Evolutionary conservation across 35 echinoderm and acorn worm genomes (phyloP).

Genomic region (Heliocidaris tuberculata): DNA sequence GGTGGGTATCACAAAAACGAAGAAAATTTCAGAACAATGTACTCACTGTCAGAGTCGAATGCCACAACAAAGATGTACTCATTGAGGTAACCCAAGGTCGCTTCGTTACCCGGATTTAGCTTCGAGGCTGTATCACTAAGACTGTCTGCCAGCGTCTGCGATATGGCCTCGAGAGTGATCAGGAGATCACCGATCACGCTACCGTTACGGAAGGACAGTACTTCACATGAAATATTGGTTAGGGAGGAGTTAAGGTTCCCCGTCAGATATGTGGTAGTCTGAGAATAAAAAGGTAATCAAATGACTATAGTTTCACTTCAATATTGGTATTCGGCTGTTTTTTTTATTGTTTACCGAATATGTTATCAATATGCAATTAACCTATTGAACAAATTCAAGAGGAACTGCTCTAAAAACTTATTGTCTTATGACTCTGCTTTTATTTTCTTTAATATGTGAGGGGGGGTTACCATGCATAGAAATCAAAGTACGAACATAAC

Average conservation of each 20-base stretch:
- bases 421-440: not conserved
- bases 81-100: too few relatives aligned
- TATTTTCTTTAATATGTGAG: not conserved
- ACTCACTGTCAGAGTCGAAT: too few relatives aligned
- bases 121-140: not conserved
- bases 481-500: too few relatives aligned
- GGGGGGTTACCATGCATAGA: too few relatives aligned
- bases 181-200: not conserved
- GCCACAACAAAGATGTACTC: too few relatives aligned
- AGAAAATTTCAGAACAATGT: too few relatives aligned
- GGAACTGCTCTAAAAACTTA: not conserved
- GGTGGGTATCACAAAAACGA: too few relatives aligned
- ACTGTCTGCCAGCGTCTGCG: not conserved
- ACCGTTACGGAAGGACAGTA: not conserved
- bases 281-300: not conserved
- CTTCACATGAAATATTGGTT: not conserved
- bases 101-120: not conserved
- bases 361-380: not conserved
- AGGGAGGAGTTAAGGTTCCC: not conserved
- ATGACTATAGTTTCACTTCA: not conserved
- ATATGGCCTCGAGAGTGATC: not conserved
- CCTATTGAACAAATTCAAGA: not conserved
- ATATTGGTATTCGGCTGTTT: not conserved
- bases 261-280: not conserved
- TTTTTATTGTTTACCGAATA: not conserved